Conservation (phyloP, 2,113 vertebrate genomes). For the Austrofundulus limnaeus region DNA sequence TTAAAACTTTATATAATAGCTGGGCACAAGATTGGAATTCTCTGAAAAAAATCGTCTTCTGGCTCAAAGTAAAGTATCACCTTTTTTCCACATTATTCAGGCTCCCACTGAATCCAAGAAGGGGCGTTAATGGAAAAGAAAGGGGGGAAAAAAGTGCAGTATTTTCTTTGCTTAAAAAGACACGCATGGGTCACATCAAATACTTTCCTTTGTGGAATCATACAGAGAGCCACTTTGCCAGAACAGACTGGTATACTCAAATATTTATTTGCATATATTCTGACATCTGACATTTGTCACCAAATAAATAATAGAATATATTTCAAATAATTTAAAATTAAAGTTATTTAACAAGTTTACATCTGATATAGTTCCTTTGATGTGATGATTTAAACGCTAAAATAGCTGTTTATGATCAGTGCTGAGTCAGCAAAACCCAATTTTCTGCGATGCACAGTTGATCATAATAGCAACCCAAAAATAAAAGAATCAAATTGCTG, state of each 20-base stretch:
- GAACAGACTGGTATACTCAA: constrained; percentile 4
- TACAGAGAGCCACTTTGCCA: not conserved
- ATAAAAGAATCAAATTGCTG: constrained; percentile 40
- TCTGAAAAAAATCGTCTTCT: constrained; percentile 54
- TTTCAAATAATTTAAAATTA: too few relatives aligned
- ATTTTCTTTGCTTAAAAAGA: constrained; percentile 58
- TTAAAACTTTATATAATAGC: constrained; percentile 14
- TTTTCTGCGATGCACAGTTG: not conserved
- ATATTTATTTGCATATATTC: not conserved
- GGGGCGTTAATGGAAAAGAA: constrained; percentile 72
- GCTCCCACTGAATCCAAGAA: constrained; percentile 66
- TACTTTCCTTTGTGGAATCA: constrained; percentile 32
- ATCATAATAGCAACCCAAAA: constrained; percentile 16
- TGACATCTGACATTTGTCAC: too few relatives aligned
- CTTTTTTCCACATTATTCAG: constrained; percentile 76
- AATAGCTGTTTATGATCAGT: too few relatives aligned
- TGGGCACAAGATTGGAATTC: constrained; percentile 26
- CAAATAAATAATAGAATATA: too few relatives aligned
- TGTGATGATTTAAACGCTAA: too few relatives aligned
- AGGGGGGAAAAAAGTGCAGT: constrained; percentile 26
- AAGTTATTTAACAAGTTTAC: too few relatives aligned
- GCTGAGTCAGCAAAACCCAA: not conserved
- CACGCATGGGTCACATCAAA: constrained; percentile 64
- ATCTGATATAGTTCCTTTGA: too few relatives aligned
- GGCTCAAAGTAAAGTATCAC: constrained; percentile 58